Base-by-base conservation (phyloP, 37 sponge, comb jelly and placozoan genomes). In the Halichondria panicea region DNA sequence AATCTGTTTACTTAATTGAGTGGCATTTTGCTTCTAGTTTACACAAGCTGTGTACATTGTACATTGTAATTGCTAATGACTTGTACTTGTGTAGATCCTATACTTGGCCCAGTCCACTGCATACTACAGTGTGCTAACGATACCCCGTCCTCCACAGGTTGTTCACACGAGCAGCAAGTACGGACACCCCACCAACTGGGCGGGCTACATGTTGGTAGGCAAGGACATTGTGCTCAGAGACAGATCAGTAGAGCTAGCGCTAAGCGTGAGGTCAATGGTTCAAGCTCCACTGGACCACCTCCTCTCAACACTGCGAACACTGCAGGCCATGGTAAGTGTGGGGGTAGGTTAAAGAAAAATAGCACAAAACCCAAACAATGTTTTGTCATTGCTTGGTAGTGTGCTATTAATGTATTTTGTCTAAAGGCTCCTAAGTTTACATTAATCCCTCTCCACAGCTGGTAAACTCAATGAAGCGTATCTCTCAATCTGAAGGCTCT, bases 151-250 rank as follows among this genome's bases (percentile, higher is more conserved):
- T 0, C 35, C 72, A 43, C 52, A 85, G 87, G 81, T 84, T 32
- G 92, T 90, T 15, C 75, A 79, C 50, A 59, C 70, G 30, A 87
- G 68, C 44, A 45, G 70, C 35, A 85, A 87, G 65, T 87, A 81
- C 57, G 61, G 81, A 3, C 94, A 96, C 62, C 97, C 97, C 7
- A 48, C 83, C 42, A 84, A 96, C 78, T 96, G 97, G 97, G 81
- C 91, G 22, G 95, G 95, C 25, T 93, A 89, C 57, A 55, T 93
- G 76, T 64, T 93, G 68, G 34, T 96, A 18, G 97, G 97, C 21
- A 87, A 70, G 28, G 94, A 95, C 63, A 72, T 86, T 44, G 76
- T 92, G 6, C 81, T 95, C 21, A 71, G 79, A 63, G 93, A 95
- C 62, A 39, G 82, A 18, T 55, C 74, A 1, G 39, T 46, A 39